Evolutionary conservation across 2,888 invertebrate species (phyloP), one percentile per base, ranked within the genome.

Genomic region (Andrena chrysosceles): DNA sequence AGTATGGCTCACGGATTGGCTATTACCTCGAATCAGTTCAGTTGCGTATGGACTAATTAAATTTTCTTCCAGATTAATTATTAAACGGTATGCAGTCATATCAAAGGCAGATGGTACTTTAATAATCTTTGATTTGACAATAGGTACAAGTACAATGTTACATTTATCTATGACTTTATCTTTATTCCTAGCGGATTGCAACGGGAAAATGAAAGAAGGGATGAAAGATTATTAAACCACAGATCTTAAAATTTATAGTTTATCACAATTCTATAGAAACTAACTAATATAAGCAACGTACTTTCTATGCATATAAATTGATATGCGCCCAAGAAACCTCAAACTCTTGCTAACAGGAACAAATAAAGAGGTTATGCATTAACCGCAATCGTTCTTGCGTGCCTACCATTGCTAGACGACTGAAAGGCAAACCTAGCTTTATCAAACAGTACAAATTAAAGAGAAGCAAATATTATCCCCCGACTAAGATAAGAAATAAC

Each of bases 281-380:
- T 52, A 52, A 2, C 6, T 1, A 8, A 8, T 20, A 20, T 3
- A 20, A 52, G 8, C 4, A 42, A 16, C 42, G 4, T 42, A 16
- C 42, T 42, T 42, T 16, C 16, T 42, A 42, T 16, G 16, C 42
- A 42, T 42, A 42, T 42, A 42, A 42, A 42, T 42, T 42, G 16
- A 42, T 16, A 62, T 26, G 7, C n/a, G 49, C 1, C 16, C 8
- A 16, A 54, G n/a, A 16, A 10, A 31, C 3, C 26, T 4, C 13
- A 23, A 63, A 33, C 67, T 42, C 49, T 42, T 59, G 16, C 23
- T 70, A 66, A 80, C 23, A 48, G 66, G 20, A 78, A 69, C 31
- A 42, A 26, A 71, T 66, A 77, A 70, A 76, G 54, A 54, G 66
- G 62, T 77, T 71, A 70, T 7, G 26, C 31, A 54, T 77, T 68